Conservation (phyloP, 1,140 invertebrate genomes). For the Microvelia longipes region DNA sequence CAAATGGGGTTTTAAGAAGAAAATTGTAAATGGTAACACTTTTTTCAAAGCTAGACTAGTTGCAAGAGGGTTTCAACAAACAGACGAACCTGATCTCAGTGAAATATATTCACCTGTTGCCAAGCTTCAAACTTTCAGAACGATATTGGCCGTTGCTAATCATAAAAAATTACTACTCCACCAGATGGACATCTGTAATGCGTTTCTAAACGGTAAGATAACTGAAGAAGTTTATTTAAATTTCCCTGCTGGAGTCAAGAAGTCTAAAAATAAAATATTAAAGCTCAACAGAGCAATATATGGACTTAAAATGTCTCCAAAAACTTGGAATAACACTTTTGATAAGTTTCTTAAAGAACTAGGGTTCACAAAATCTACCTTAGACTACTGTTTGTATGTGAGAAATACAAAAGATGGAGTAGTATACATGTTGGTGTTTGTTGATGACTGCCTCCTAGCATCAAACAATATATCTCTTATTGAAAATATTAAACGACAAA, state of each 20-base stretch:
- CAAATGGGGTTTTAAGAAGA: conserved; percentile 2
- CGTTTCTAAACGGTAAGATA: conserved; percentile 29
- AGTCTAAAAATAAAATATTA: conserved; percentile 19
- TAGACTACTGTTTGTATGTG: conserved; percentile 26
- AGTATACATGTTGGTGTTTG: conserved; percentile 25
- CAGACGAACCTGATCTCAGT: conserved; percentile 20
- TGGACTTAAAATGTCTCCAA: conserved; percentile 26
- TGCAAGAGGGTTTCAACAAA: conserved; percentile 2
- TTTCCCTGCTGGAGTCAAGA: conserved; percentile 26
- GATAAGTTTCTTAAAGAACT: conserved; percentile 16
- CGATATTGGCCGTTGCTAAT: conserved; percentile 22
- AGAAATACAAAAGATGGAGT: conserved; percentile 18
- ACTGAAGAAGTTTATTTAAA: conserved; percentile 29
- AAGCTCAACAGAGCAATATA: conserved; percentile 28
- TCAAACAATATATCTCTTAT: conserved; percentile 18
- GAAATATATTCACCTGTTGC: conserved; percentile 28
- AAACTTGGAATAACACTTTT: conserved; percentile 25
- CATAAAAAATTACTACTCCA: conserved; percentile 15
- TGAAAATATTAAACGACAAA: background rate
- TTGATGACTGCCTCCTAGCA: conserved; percentile 28
- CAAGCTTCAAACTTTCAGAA: conserved; percentile 23
- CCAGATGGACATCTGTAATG: conserved; percentile 28
- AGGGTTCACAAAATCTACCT: conserved; percentile 23
- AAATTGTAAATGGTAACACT: background rate
- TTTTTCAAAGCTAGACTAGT: background rate